A percentile compares a stretch with the other conserved stretches of the same genome.
These are phyloP conservation scores for Tapirus indicus DNA, from an alignment of 2,797 vertebrate genomes.

Conservation along the genomic window DNA sequence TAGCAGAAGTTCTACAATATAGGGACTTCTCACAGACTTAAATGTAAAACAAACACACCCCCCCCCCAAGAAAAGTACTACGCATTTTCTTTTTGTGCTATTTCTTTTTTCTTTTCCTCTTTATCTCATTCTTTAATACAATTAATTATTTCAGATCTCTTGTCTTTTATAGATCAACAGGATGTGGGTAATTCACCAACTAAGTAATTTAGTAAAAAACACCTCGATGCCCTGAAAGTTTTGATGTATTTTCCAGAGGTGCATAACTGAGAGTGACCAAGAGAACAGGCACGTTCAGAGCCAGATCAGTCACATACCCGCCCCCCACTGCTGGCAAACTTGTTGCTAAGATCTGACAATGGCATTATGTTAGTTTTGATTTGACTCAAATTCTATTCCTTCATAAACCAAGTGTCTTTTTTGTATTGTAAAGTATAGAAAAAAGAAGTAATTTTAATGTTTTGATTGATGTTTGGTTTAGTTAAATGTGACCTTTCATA, in stretches of 20 bases:
- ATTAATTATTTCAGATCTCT: not conserved
- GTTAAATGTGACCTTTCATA: slow-evolving; percentile 14
- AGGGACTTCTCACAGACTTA: not conserved
- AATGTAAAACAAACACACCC: not conserved
- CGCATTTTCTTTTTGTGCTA: not conserved
- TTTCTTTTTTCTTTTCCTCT: not conserved
- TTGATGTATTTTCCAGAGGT: not conserved
- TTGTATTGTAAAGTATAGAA: not conserved
- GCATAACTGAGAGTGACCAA: not conserved
- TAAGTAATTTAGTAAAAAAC: not conserved
- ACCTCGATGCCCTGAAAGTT: not conserved
- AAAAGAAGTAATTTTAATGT: not conserved
- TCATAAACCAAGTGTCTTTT: slow-evolving; percentile 4
- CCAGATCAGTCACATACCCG: not conserved
- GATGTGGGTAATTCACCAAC: not conserved
- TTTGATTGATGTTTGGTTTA: not conserved
- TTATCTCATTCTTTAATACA: slow-evolving; percentile 30
- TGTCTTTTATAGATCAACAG: not conserved
- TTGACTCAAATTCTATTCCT: slow-evolving; percentile 5
- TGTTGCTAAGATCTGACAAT: not conserved
- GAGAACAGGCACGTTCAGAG: not conserved
- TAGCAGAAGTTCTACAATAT: not conserved
- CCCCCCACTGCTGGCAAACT: rapidly evolving
- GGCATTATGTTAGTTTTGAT: not conserved
- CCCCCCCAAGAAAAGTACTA: not conserved